These are phyloP conservation scores for Dryas iulia DNA, from an alignment of 1,140 invertebrate genomes.

Conservation along the genomic window DNA sequence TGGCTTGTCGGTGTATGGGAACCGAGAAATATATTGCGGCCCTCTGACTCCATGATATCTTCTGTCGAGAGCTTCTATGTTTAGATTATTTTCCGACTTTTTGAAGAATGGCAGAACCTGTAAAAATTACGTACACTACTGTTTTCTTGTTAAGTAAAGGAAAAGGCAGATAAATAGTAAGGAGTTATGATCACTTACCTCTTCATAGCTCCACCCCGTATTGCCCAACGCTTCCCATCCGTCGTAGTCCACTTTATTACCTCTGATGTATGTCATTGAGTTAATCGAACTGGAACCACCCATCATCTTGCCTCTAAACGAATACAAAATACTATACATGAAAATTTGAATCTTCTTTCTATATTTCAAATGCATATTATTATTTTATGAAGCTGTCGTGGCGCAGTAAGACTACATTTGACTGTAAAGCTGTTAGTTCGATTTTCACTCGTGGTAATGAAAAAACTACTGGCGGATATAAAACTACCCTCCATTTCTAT, in stretches of 20 bases:
- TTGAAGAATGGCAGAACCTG: constrained; percentile 89
- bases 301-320: constrained; percentile 78
- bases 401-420: too few relatives aligned
- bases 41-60: constrained; percentile 81
- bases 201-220: constrained; percentile 57
- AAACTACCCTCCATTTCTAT: too few relatives aligned
- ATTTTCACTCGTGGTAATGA: too few relatives aligned
- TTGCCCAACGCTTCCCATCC: constrained; percentile 84
- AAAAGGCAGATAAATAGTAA: neutral
- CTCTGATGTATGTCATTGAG: constrained; percentile 90
- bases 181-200: constrained; percentile 37
- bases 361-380: too few relatives aligned
- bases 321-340: neutral
- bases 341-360: too few relatives aligned
- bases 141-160: too few relatives aligned
- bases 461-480: too few relatives aligned
- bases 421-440: too few relatives aligned
- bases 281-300: constrained; percentile 89
- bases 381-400: too few relatives aligned
- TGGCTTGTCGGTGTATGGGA: constrained; percentile 82
- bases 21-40: constrained; percentile 81
- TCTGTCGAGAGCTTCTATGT: constrained; percentile 60
- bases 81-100: constrained; percentile 86
- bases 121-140: neutral
- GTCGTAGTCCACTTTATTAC: constrained; percentile 87